Evolutionary conservation across 2,888 invertebrate species (phyloP).

Genomic region (Timema cristinae): DNA sequence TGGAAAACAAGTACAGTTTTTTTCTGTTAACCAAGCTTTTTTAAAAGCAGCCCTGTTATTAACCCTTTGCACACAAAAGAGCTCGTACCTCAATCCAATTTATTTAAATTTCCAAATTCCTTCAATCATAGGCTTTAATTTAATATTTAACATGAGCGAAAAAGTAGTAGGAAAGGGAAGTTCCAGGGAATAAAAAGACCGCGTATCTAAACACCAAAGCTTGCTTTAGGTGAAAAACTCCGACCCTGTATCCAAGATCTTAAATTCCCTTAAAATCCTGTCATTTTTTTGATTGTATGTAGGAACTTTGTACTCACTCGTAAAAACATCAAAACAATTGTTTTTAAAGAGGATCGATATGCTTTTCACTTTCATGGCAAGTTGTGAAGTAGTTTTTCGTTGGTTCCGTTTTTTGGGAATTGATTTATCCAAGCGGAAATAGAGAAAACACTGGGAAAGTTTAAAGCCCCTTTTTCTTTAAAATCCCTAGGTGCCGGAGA

Average conservation of each 20-base stretch:
- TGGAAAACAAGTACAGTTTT: neutral
- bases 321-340: neutral
- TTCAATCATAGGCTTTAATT: neutral
- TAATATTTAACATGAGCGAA: neutral
- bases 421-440: neutral
- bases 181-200: constrained; percentile 14
- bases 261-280: neutral
- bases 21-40: neutral
- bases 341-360: neutral
- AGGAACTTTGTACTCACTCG: neutral
- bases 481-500: neutral
- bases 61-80: constrained; percentile 19
- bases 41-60: constrained; percentile 12
- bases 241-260: neutral
- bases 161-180: constrained; percentile 15
- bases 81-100: constrained; percentile 16
- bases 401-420: neutral
- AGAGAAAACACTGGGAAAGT: neutral
- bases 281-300: neutral
- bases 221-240: neutral
- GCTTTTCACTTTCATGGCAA: neutral
- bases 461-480: neutral
- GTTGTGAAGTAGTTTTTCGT: neutral
- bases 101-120: neutral
- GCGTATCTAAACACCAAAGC: constrained; percentile 14